Base-by-base conservation (phyloP, 2,888 invertebrate genomes). In the Campopleginae sp. region DNA sequence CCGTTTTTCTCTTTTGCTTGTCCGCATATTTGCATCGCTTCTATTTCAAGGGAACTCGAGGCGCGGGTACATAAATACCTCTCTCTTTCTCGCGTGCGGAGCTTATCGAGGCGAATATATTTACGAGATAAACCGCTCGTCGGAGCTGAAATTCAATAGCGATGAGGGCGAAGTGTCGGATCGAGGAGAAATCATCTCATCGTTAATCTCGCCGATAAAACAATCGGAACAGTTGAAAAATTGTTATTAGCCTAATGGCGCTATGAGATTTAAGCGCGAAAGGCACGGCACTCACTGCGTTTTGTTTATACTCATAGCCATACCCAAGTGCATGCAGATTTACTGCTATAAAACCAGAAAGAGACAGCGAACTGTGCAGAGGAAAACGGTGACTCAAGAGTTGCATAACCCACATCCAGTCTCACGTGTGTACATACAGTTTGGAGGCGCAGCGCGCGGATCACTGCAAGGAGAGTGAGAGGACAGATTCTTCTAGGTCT, bases 331-430 rank as follows among this genome's bases (percentile, higher is more conserved):
- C 54, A 27, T 23, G 72, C 19, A 46, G 48, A 46, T 71, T 61
- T 76, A 76, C 48, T 51, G 31, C 33, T 63, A 58, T 33, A n/a
- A n/a, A 76, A 46, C 33, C 12, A 54, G 65, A 72, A 17, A 70
- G 65, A 70, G 46, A 84, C 61, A 84, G 68, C 72, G 66, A 80
- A 80, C 68, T 87, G 83, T 74, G 86, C 79, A 87, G 71, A 23
- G 54, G 33, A 33, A 58, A 38, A 74, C 51, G 51, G 31, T 10
- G 65, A 44, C 54, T 75, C 46, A 42, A 63, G 65, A 76, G 80
- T 85, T 85, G 80, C 85, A 82, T 82, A 85, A 85, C 76, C 85
- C 76, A 85, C 76, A 85, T 85, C 76, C 19, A 82, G 80, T 58
- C 82, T 84, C 84, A 80, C n/a, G 23, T 66, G 54, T 68, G 19